Evolutionary conservation across 2,888 invertebrate genomes (phyloP).

Genomic region (Alentia gelatinosa): DNA sequence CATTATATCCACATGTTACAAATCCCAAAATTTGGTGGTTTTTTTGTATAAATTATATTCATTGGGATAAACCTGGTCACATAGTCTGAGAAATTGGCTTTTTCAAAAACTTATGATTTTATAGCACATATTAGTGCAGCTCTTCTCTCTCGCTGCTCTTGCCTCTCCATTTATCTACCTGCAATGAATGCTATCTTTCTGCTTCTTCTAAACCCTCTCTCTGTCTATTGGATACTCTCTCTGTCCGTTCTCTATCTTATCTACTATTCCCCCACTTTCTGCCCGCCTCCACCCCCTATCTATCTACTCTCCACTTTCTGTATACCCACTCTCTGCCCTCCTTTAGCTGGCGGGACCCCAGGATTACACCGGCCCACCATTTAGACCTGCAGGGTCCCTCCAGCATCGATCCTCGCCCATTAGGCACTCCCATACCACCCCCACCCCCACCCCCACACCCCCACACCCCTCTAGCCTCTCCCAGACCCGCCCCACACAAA

Average conservation of each 20-base stretch:
- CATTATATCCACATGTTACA: no score
- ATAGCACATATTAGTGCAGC: no score
- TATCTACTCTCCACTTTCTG: neutral
- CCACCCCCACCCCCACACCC: neutral
- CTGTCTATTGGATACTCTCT: neutral
- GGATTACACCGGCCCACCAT: neutral
- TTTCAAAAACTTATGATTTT: no score
- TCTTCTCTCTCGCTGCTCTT: no score
- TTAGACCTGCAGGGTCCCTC: neutral
- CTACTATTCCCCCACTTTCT: neutral
- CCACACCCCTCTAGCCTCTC: neutral
- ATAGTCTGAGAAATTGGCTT: no score
- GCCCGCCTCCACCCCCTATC: neutral
- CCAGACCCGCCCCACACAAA: neutral
- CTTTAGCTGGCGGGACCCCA: neutral
- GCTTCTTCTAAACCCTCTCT: no score
- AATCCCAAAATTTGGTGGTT: no score
- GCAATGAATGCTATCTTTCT: no score
- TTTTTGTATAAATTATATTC: no score
- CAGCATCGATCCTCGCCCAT: neutral
- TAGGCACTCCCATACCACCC: neutral
- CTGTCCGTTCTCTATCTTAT: neutral
- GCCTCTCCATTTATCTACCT: no score
- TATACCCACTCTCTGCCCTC: neutral
- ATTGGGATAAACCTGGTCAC: no score